A percentile compares a stretch with the other conserved stretches of the same genome.
Evolutionary conservation across 2,888 invertebrate species (phyloP).

Genomic region (Leucophenga maculata): DNA sequence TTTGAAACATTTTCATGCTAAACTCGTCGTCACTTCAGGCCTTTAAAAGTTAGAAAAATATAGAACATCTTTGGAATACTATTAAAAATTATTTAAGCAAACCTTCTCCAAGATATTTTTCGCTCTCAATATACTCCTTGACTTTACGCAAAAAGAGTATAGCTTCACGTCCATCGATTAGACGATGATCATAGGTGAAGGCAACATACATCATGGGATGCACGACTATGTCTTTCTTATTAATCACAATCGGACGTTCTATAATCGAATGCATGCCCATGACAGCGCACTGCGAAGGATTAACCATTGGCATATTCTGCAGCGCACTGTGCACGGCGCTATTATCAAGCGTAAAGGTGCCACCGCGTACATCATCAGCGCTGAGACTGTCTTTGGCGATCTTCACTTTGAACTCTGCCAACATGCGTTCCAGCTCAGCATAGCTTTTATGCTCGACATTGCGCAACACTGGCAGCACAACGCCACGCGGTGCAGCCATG

Average conservation of each 20-base stretch:
- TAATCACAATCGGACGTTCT: constrained; percentile 93
- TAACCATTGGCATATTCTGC: constrained; percentile 98
- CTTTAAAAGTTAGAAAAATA: no score
- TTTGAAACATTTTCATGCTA: no score
- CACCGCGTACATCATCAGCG: constrained; percentile 99
- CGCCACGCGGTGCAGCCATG: constrained; percentile 97
- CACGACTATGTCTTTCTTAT: constrained; percentile 97
- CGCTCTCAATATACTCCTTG: constrained; percentile 97
- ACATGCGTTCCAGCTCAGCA: constrained; percentile 93
- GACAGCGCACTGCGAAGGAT: constrained; percentile 98
- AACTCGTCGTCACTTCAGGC: no score
- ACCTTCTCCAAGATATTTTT: no score
- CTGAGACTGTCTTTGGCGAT: constrained; percentile 90
- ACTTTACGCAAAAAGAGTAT: constrained; percentile 97
- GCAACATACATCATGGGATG: constrained; percentile 99
- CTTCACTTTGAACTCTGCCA: constrained; percentile 92
- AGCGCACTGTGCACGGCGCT: constrained; percentile 99
- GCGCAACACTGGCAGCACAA: constrained; percentile 96
- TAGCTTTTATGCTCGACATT: constrained; percentile 95
- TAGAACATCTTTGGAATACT: no score
- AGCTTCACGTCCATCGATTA: constrained; percentile 99
- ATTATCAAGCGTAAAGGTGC: constrained; percentile 99
- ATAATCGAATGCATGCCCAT: constrained; percentile 99
- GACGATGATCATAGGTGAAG: constrained; percentile 97
- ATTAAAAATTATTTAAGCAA: no score